A percentile compares a stretch with the other conserved stretches of the same genome.
Conservation (phyloP, 2,888 invertebrate genomes). For the Megalurothrips usitatus region DNA sequence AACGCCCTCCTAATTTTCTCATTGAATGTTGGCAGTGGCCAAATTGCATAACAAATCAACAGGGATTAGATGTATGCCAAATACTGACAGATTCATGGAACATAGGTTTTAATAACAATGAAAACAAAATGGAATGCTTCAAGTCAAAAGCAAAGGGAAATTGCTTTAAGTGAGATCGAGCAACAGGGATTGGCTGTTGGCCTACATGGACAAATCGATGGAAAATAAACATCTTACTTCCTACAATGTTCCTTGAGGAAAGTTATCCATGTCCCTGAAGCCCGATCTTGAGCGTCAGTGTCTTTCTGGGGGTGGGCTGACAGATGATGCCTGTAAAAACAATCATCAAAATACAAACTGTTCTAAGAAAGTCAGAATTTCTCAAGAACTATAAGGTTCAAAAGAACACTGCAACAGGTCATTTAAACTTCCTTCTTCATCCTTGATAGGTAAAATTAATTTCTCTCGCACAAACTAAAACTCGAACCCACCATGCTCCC, state of each 20-base stretch:
- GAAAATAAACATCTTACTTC: neutral
- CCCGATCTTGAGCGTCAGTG: constrained; percentile 18
- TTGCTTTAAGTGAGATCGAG: neutral
- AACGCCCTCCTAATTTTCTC: no score
- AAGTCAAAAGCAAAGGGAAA: neutral
- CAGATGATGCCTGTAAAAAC: constrained; percentile 9
- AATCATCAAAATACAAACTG: neutral
- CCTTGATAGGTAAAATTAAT: no score
- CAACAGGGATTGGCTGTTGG: constrained; percentile 12
- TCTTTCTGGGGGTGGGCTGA: constrained; percentile 11
- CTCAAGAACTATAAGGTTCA: no score
- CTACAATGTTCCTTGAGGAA: constrained; percentile 5
- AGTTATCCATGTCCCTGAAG: constrained; percentile 11
- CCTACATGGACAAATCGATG: neutral
- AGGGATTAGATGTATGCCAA: no score
- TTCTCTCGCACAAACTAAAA: no score
- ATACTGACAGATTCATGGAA: no score
- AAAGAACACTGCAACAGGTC: no score
- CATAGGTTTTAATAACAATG: neutral
- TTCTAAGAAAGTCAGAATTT: neutral
- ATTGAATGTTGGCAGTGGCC: no score
- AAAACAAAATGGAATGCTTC: neutral
- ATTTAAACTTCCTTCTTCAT: no score
- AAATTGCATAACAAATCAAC: no score
- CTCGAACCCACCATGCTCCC: neutral